These are phyloP conservation scores for Myotis pilosus DNA, from an alignment of 2,797 vertebrate species.

Conservation along the genomic window DNA sequence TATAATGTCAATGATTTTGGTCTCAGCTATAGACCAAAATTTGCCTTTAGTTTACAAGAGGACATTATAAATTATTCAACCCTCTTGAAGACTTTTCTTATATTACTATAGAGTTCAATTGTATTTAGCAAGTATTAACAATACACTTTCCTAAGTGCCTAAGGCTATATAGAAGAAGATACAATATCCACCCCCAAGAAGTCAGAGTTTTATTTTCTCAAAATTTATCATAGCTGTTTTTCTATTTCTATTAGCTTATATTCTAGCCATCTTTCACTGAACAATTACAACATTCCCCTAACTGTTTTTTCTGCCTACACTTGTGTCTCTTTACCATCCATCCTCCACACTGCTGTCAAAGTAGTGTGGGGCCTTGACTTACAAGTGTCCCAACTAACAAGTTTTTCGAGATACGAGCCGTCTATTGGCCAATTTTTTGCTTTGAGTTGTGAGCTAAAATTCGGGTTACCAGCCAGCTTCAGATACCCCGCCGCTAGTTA, in stretches of 20 bases:
- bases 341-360: not conserved
- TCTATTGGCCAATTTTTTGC: no score
- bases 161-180: not conserved
- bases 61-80: not conserved
- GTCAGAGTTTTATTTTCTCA: not conserved
- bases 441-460: no score
- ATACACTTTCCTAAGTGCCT: not conserved
- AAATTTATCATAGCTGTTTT: not conserved
- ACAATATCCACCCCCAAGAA: not conserved
- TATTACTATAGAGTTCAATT: not conserved
- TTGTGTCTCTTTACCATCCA: not conserved
- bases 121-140: constrained; percentile 11
- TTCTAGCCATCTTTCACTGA: not conserved
- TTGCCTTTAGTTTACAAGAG: not conserved
- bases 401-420: no score
- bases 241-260: not conserved
- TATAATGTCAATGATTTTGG: not conserved
- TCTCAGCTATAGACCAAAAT: not conserved
- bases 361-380: no score
- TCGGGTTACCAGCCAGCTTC: no score
- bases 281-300: not conserved
- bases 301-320: not conserved
- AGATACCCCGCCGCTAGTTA: no score
- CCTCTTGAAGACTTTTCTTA: not conserved
- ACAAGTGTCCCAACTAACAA: no score